Conservation (phyloP, 2,797 vertebrate species). For the Meda fulgida region DNA sequence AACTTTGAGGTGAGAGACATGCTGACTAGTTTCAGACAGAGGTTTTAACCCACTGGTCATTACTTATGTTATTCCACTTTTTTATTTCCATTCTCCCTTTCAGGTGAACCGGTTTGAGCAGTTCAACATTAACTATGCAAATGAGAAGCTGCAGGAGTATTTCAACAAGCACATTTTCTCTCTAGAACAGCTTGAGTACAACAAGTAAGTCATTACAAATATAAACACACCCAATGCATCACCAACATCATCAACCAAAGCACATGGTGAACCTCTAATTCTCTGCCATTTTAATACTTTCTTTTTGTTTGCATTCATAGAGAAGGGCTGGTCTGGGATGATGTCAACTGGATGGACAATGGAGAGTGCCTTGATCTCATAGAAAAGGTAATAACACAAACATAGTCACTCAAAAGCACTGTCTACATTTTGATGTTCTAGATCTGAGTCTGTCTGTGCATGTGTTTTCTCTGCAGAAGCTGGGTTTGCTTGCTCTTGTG, state of each 20-base stretch:
- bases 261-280: not conserved
- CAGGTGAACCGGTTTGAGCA: constrained; percentile 97
- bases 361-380: constrained; percentile 97
- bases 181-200: constrained; percentile 96
- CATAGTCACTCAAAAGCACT: not conserved
- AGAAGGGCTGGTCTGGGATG: constrained; percentile 93
- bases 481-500: constrained; percentile 93
- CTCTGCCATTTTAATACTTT: constrained; percentile 13
- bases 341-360: constrained; percentile 97
- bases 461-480: constrained; percentile 82
- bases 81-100: constrained; percentile 10
- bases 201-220: constrained; percentile 75
- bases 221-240: not conserved
- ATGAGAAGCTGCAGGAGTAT: constrained; percentile 98
- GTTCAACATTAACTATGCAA: constrained; percentile 99
- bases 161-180: constrained; percentile 99
- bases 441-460: not conserved
- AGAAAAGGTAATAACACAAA: constrained; percentile 86
- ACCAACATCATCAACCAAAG: not conserved
- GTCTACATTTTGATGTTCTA: not conserved
- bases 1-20: constrained; percentile 88
- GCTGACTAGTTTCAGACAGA: not conserved
- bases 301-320: constrained; percentile 63
- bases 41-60: not conserved
- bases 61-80: not conserved